A percentile compares a stretch with the other conserved stretches of the same genome.
These are phyloP conservation scores for Oryzias sinensis DNA, from an alignment of 2,797 vertebrate genomes.

Conservation along the genomic window DNA sequence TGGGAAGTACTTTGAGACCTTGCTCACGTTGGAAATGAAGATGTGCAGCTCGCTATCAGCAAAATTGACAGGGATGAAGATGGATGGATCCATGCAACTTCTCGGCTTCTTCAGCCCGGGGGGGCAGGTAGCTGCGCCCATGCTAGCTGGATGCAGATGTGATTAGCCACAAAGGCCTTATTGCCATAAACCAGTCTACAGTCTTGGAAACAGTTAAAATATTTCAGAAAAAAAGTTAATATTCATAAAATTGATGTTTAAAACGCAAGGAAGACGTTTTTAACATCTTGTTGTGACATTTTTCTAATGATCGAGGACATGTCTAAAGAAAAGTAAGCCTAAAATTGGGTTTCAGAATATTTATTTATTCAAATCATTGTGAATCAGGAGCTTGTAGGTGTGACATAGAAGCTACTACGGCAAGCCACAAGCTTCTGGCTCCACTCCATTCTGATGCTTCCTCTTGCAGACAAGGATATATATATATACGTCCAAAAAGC, in stretches of 20 bases:
- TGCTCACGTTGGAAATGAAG: slow-evolving; percentile 70
- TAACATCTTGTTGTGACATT: too few species aligned
- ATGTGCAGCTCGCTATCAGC: slow-evolving; percentile 57
- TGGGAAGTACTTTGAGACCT: slow-evolving; percentile 74
- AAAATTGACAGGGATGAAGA: slow-evolving; percentile 78
- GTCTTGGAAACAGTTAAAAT: neutral
- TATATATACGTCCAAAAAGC: too few species aligned
- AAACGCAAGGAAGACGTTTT: neutral
- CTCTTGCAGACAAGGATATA: too few species aligned
- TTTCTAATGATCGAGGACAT: too few species aligned
- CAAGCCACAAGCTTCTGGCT: too few species aligned
- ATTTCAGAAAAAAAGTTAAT: slow-evolving; percentile 8
- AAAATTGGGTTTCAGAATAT: too few species aligned
- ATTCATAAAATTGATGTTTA: neutral
- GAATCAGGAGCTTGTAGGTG: too few species aligned
- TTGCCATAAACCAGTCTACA: slow-evolving; percentile 6
- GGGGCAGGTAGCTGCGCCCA: slow-evolving; percentile 45
- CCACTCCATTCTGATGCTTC: too few species aligned
- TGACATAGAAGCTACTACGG: too few species aligned
- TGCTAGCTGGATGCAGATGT: slow-evolving; percentile 30
- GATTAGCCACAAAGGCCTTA: slow-evolving; percentile 46
- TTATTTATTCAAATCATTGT: too few species aligned
- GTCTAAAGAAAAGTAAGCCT: too few species aligned
- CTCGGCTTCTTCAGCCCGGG: slow-evolving; percentile 45
- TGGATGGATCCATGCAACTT: slow-evolving; percentile 63